Base-by-base conservation (phyloP, 2,888 invertebrate species). In the Ectemnius lituratus region DNA sequence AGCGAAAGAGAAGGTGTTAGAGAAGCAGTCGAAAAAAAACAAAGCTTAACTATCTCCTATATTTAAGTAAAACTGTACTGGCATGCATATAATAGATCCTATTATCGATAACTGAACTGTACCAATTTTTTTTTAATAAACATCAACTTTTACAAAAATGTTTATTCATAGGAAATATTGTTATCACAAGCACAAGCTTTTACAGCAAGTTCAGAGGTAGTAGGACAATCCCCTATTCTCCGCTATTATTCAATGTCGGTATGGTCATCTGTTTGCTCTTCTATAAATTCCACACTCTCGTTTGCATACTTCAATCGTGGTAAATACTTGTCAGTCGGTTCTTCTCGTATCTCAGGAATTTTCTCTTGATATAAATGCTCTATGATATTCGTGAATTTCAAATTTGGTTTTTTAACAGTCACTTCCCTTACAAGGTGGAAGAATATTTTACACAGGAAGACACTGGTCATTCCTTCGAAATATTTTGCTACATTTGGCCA, bases 1-100 rank as follows among this genome's bases (percentile, higher is more conserved):
- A 91, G 98, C 97, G 6, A 96, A 96, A 88, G 95, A 96, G 87
- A 93, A 94, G 78, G 94, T 95, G 18, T 87, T 94, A 73, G 95
- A 95, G 86, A 94, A 94, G 77, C 93, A 93, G 72, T 91, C 92
- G 47, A 93, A 94, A 86, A 93, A 93, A 73, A 86, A 92, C 83
- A 93, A 92, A 87, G 91, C 91, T 90, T 93, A 91, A 85, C 61
- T 63, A 18, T 37, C 46, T 71, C 52, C 52, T 59, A 4, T 45
- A 23, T 60, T 8, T 47, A 18, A 20, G 61, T 13, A 37, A 67
- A 1, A 2, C 52, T 37, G 57, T 18, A 57, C 18, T 11, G 27
- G 27, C 69, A 62, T 73, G 18, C 57, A 70, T 64, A 61, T 64
- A 70, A 60, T 27, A 62, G 67, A 18, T 63, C 58, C 69, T 56